A percentile compares a stretch with the other conserved stretches of the same genome.
phyloP scores from a whole-genome alignment of 2,113 vertebrate species.

The Triplophysa siluroides region DNA sequence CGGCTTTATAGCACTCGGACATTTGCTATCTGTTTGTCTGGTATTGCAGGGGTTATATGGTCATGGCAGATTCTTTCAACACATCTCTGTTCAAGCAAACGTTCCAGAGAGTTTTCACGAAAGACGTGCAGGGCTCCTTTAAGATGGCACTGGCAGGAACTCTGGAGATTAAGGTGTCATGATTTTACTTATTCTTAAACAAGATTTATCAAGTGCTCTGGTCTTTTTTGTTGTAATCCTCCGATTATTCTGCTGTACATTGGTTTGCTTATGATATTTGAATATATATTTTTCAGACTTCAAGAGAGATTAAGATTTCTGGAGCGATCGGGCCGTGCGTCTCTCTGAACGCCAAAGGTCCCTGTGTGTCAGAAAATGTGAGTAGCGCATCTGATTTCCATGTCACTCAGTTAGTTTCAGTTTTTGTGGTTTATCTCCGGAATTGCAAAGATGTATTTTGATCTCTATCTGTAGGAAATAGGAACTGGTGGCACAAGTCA shows the following conservation, averaged over 20 bases:
- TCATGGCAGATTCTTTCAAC: slow-evolving; percentile 99
- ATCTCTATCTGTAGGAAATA: slow-evolving; percentile 81
- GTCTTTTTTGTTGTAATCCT: neutral
- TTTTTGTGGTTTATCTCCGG: neutral
- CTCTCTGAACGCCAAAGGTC: slow-evolving; percentile 92
- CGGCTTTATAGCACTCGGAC: neutral
- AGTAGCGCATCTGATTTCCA: slow-evolving; percentile 55
- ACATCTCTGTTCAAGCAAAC: slow-evolving; percentile 98
- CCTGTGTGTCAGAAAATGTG: slow-evolving; percentile 97
- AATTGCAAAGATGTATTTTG: neutral
- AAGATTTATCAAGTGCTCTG: neutral
- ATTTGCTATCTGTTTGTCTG: slow-evolving; percentile 1
- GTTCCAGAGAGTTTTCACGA: slow-evolving; percentile 95
- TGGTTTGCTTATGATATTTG: neutral
- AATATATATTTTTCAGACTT: slow-evolving; percentile 83
- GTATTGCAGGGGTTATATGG: slow-evolving; percentile 89
- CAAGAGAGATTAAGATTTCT: slow-evolving; percentile 96
- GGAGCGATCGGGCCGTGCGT: slow-evolving; percentile 96
- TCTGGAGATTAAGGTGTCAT: slow-evolving; percentile 93
- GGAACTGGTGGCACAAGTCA: slow-evolving; percentile 95
- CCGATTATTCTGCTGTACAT: neutral
- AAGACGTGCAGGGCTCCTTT: slow-evolving; percentile 90
- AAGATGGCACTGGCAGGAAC: slow-evolving; percentile 97
- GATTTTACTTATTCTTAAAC: neutral
- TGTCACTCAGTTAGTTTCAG: neutral